Evolutionary conservation across 2,888 invertebrate species (phyloP).

Genomic region (Euplagia quadripunctaria): DNA sequence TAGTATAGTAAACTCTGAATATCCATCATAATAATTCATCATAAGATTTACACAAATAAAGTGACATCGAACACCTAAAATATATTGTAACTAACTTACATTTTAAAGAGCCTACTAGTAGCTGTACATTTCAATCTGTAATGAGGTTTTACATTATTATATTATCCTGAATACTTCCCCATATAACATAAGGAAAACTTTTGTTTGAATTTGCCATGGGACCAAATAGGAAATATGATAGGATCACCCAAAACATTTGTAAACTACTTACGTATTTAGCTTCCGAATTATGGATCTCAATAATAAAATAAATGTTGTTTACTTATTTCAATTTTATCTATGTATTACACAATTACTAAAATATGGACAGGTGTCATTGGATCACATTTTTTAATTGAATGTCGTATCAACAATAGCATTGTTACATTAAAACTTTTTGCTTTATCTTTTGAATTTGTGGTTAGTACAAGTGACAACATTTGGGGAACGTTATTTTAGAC

Average conservation of each 20-base stretch:
- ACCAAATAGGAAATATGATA: not conserved
- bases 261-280: not conserved
- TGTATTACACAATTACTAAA: not conserved
- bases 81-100: no score
- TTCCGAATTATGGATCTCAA: not conserved
- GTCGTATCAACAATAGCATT: not conserved
- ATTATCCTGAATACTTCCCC: not conserved
- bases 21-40: no score
- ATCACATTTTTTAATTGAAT: not conserved
- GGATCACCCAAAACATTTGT: not conserved
- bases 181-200: not conserved
- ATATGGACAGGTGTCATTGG: not conserved
- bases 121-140: not conserved
- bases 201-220: not conserved
- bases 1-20: no score
- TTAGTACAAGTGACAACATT: constrained; percentile 37
- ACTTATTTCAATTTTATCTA: not conserved
- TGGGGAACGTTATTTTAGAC: constrained; percentile 21
- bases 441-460: constrained; percentile 34
- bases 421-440: constrained; percentile 34
- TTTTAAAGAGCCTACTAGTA: no score
- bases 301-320: not conserved
- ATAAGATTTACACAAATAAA: no score
- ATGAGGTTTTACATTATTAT: not conserved
- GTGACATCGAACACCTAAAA: no score